Evolutionary conservation across 2,888 invertebrate genomes (phyloP), one percentile per base, ranked within the genome.

Genomic region (Luperina testacea): DNA sequence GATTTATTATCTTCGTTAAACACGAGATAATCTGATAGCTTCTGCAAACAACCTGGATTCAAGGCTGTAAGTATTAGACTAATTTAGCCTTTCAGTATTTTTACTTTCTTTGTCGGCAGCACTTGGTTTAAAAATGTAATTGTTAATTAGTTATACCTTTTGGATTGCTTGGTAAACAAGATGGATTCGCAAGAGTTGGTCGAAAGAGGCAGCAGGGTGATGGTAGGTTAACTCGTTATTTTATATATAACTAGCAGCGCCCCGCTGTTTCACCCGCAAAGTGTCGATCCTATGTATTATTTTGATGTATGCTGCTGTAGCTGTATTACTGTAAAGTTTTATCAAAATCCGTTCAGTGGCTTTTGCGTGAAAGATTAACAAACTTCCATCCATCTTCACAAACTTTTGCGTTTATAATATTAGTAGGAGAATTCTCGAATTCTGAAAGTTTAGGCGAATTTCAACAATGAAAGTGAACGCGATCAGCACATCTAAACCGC

Each of bases 1-100:
- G 84, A 91, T 90, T 88, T 80, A 90, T 92, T 92, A 93, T 94
- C 94, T 92, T 89, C 74, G 78, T 72, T 87, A 92, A 92, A 93
- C 92, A 93, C 51, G 82, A 88, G 93, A 93, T 93, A 89, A 94
- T 92, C 92, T 84, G 90, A 90, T 92, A 92, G 76, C 90, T 82
- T 72, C 51, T 27, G 75, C 90, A 93, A 92, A 95, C 94, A 94
- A 80, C 48, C 80, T 73, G 83, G 75, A 85, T 85, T 84, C 93
- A 93, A 93, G 93, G 93, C 77, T 92, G 76, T 83, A 1, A n/a
- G 57, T 59, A 32, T 77, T 68, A 63, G 45, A 68, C 72, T 65
- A 77, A 85, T 84, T 84, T 84, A 70, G 53, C 15, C 59, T 80
- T 85, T 86, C 85, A 92, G 91, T 90, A 73, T 76, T 86, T 84